Percentiles rank a stretch among this genome's conserved stretches.
Conservation (phyloP, 2,888 invertebrate genomes). For the Stenodema calcarata region DNA sequence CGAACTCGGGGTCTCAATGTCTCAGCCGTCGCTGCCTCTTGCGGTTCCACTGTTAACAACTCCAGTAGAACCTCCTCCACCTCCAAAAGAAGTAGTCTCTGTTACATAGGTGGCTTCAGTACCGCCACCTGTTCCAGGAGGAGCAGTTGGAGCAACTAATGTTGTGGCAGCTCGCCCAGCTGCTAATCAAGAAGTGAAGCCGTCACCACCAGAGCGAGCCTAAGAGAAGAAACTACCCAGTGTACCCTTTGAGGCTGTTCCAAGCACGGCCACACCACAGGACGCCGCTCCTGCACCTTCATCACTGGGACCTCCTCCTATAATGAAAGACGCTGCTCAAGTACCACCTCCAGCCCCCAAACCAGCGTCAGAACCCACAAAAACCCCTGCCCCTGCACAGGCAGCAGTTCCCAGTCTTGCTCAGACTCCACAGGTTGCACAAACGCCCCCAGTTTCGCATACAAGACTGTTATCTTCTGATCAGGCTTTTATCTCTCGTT, state of each 20-base stretch:
- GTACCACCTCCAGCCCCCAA: background rate
- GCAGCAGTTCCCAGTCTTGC: conserved; percentile 59
- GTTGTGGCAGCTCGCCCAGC: background rate
- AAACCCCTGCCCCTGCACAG: conserved; percentile 58
- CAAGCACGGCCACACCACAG: conserved; percentile 54
- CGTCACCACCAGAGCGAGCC: conserved; percentile 41
- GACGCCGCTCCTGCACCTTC: background rate
- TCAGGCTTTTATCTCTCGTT: too few relatives aligned
- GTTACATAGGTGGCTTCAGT: too few relatives aligned
- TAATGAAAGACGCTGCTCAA: conserved; percentile 57
- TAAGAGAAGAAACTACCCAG: conserved; percentile 1
- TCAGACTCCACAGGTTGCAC: too few relatives aligned
- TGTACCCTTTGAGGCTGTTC: background rate
- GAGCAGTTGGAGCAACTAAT: background rate
- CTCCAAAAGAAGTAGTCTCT: too few relatives aligned
- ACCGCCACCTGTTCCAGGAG: too few relatives aligned
- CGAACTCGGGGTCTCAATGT: too few relatives aligned
- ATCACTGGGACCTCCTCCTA: background rate
- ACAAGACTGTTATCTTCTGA: too few relatives aligned
- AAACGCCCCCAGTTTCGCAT: conserved; percentile 51
- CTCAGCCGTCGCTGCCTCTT: too few relatives aligned
- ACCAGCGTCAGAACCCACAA: background rate
- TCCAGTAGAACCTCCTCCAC: too few relatives aligned
- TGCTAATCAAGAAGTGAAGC: conserved; percentile 37
- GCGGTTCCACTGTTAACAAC: too few relatives aligned